Percentiles rank a stretch among this genome's conserved stretches.
These are phyloP conservation scores for Nudaria mundana DNA, from an alignment of 2,888 invertebrate species.

Conservation along the genomic window DNA sequence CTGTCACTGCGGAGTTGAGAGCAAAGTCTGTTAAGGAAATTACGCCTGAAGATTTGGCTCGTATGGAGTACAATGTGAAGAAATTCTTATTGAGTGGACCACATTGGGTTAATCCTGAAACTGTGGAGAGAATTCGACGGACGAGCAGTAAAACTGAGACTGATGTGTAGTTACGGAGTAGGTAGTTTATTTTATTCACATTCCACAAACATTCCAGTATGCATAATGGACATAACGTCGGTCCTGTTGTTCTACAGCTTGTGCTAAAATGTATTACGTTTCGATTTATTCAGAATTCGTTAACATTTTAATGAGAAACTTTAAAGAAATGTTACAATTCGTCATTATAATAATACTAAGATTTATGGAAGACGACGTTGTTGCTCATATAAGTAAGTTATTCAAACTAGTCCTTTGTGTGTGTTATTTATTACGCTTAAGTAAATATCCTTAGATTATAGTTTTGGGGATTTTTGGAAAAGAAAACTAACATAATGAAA, in stretches of 20 bases:
- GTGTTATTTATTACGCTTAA: constrained; percentile 23
- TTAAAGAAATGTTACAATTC: constrained; percentile 34
- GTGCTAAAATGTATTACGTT: constrained; percentile 5
- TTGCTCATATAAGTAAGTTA: constrained; percentile 30
- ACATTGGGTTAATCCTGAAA: constrained; percentile 59
- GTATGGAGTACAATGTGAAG: constrained; percentile 90
- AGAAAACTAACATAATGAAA: too few relatives aligned
- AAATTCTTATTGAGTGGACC: constrained; percentile 84
- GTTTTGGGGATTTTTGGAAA: constrained; percentile 20
- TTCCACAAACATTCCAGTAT: constrained; percentile 29
- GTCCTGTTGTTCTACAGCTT: constrained; percentile 19
- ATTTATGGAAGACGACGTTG: too few relatives aligned
- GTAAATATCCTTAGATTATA: constrained; percentile 14
- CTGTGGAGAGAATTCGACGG: constrained; percentile 61
- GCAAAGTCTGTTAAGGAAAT: constrained; percentile 63
- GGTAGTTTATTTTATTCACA: too few relatives aligned
- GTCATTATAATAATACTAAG: constrained; percentile 8
- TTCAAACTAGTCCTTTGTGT: constrained; percentile 40
- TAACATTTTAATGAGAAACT: neutral
- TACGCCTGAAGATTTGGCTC: constrained; percentile 82
- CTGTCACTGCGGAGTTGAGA: constrained; percentile 51
- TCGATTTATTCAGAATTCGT: constrained; percentile 1
- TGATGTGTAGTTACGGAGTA: constrained; percentile 71
- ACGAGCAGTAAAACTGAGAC: constrained; percentile 81
- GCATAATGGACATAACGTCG: constrained; percentile 28